Conservation (phyloP, 2,797 vertebrate species). For the Coccyzus lansbergi region DNA sequence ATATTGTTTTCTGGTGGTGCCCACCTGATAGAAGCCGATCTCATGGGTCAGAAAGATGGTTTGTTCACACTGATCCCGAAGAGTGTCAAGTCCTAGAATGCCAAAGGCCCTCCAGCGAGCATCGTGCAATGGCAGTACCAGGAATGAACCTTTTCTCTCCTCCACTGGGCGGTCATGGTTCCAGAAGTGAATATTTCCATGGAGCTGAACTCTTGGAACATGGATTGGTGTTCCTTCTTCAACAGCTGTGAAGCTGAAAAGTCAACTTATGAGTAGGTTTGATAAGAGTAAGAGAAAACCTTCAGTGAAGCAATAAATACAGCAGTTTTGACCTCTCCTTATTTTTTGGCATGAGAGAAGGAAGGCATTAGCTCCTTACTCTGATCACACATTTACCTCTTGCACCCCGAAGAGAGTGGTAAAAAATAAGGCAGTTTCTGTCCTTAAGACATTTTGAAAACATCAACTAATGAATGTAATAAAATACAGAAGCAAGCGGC, state of each 20-base stretch:
- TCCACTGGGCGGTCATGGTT: conserved; percentile 39
- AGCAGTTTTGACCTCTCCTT: neutral
- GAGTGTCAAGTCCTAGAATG: conserved; percentile 78
- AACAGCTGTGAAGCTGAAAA: conserved; percentile 76
- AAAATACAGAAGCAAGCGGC: neutral
- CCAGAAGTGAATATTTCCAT: conserved; percentile 80
- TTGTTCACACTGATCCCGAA: conserved; percentile 62
- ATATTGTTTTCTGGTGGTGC: neutral
- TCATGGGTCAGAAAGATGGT: conserved; percentile 78
- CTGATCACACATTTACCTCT: neutral
- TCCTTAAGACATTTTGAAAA: neutral
- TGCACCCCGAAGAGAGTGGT: neutral
- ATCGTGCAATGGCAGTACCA: conserved; percentile 79
- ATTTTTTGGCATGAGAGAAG: neutral
- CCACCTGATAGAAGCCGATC: conserved; percentile 81
- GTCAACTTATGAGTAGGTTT: neutral
- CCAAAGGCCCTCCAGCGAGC: conserved; percentile 75
- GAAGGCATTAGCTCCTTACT: neutral
- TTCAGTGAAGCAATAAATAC: neutral
- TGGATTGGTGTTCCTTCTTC: conserved; percentile 77
- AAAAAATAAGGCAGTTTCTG: neutral
- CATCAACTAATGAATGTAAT: neutral
- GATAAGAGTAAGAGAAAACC: neutral
- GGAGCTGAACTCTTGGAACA: conserved; percentile 77
- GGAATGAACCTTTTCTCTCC: conserved; percentile 73